phyloP scores from a whole-genome alignment of 1,140 invertebrate species.

The Dreissena rostriformis region DNA sequence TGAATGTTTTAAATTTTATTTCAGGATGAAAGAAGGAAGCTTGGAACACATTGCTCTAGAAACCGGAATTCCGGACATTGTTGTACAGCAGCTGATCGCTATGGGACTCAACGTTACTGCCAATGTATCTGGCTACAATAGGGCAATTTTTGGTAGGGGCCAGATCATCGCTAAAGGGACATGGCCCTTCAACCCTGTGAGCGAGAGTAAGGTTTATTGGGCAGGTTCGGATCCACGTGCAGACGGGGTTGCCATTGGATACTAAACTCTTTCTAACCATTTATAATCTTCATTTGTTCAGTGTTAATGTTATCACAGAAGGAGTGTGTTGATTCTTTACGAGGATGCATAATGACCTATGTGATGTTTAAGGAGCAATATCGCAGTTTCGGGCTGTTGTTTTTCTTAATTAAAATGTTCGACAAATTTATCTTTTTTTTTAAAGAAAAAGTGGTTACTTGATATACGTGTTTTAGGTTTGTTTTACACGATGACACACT shows the following conservation, averaged over 20 bases:
- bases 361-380: background rate
- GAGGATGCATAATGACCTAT: background rate
- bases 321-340: background rate
- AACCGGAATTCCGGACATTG: slow-evolving; percentile 72
- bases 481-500: too few species aligned
- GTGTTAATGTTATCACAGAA: background rate
- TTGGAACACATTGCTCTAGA: slow-evolving; percentile 67
- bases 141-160: slow-evolving; percentile 77
- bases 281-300: background rate
- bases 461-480: too few species aligned
- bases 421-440: background rate
- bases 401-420: background rate
- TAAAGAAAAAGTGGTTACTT: too few species aligned
- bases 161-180: slow-evolving; percentile 76
- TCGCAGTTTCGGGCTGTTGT: background rate
- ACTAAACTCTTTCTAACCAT: slow-evolving; percentile 8
- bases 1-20: background rate
- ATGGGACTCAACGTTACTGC: slow-evolving; percentile 69
- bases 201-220: slow-evolving; percentile 65
- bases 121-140: slow-evolving; percentile 57
- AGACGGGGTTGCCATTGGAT: slow-evolving; percentile 75
- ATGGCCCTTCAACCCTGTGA: slow-evolving; percentile 61
- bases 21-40: slow-evolving; percentile 36
- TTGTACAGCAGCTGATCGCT: slow-evolving; percentile 60
- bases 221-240: slow-evolving; percentile 72